Evolutionary conservation across 2,888 invertebrate species (phyloP).

Genomic region (Agrochola lota): DNA sequence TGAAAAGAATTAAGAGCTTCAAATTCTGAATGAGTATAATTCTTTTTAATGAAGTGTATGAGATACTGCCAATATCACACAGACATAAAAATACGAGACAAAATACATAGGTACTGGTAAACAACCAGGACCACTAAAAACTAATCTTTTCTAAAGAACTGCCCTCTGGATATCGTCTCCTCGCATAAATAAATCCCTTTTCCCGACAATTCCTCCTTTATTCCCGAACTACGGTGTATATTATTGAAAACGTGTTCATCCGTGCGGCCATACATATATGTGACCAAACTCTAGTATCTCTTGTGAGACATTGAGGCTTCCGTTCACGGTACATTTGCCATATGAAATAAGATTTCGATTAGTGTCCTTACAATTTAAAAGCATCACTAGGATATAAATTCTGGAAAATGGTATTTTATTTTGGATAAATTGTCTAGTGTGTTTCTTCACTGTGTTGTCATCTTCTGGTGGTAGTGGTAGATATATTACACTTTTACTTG

Average conservation of each 20-base stretch:
- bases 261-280: conserved; percentile 71
- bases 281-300: conserved; percentile 72
- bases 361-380: conserved; percentile 70
- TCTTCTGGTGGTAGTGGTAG: background rate
- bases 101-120: background rate
- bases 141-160: conserved; percentile 24
- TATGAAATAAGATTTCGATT: conserved; percentile 88
- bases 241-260: conserved; percentile 69
- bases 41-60: no score
- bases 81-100: background rate
- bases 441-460: background rate
- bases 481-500: no score
- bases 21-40: no score
- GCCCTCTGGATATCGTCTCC: conserved; percentile 3
- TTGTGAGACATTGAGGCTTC: conserved; percentile 79
- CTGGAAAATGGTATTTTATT: conserved; percentile 32
- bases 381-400: conserved; percentile 63
- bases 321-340: conserved; percentile 85
- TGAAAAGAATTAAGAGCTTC: no score
- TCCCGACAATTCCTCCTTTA: conserved; percentile 49
- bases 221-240: conserved; percentile 60
- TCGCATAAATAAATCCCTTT: conserved; percentile 41
- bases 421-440: background rate
- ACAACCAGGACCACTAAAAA: background rate
- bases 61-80: no score